Percentiles rank a stretch among this genome's conserved stretches.
Evolutionary conservation across 1,140 invertebrate species (phyloP).

Genomic region (Myzus persicae): DNA sequence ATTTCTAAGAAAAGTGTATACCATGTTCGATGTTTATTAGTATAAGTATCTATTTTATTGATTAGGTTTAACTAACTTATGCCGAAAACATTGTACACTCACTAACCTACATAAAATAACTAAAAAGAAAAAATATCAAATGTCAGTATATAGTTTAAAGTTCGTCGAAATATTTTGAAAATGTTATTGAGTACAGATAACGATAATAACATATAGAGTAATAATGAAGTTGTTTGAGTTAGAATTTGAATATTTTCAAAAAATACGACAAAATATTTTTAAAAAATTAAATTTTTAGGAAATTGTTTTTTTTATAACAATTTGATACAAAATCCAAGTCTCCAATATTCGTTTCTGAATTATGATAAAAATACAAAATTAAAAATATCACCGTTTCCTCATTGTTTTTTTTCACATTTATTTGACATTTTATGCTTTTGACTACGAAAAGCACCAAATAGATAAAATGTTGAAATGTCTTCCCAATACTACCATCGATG

Average conservation of each 20-base stretch:
- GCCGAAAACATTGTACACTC: not conserved
- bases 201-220: too few species aligned
- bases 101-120: not conserved
- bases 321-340: too few species aligned
- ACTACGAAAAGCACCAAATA: not conserved
- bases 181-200: too few species aligned
- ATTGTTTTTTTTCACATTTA: not conserved
- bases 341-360: too few species aligned
- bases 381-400: not conserved
- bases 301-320: too few species aligned
- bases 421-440: not conserved
- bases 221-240: too few species aligned
- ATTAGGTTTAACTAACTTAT: not conserved
- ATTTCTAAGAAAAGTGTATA: too few species aligned
- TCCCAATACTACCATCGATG: not conserved
- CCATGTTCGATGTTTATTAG: too few species aligned
- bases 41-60: not conserved
- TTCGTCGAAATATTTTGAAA: too few species aligned
- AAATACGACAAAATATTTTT: not conserved
- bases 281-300: not conserved
- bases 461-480: accelerated
- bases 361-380: not conserved
- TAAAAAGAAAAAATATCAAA: not conserved
- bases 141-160: too few species aligned
- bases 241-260: too few species aligned